These are phyloP conservation scores for Peromyscus nudipes DNA, from an alignment of 2,797 vertebrate species.

Conservation along the genomic window DNA sequence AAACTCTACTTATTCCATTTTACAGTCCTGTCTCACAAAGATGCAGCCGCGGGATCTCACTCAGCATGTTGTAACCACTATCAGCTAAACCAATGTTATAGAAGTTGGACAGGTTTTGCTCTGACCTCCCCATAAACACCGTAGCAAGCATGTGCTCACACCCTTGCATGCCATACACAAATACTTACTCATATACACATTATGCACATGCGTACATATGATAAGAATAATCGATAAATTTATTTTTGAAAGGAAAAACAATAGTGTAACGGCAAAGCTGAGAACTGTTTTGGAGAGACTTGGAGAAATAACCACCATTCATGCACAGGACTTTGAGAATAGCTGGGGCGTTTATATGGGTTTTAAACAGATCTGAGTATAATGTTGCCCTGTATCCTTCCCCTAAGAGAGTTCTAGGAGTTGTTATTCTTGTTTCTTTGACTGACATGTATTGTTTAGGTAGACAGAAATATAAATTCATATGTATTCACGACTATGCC, in stretches of 20 bases:
- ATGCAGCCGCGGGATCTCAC: neutral
- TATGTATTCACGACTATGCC: neutral
- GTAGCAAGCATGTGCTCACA: neutral
- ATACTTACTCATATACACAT: neutral
- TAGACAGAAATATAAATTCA: neutral
- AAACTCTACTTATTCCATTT: neutral
- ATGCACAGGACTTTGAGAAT: neutral
- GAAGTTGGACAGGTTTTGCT: neutral
- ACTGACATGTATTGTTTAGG: neutral
- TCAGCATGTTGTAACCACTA: neutral
- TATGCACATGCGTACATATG: neutral
- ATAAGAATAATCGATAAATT: neutral
- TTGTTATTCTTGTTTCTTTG: slow-evolving; percentile 35
- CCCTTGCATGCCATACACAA: neutral
- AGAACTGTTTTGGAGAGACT: neutral
- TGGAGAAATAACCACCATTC: neutral
- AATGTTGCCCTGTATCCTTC: neutral
- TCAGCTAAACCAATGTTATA: neutral
- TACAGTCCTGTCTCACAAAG: neutral
- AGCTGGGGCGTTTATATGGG: no score
- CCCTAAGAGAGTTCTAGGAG: neutral
- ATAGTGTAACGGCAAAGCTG: neutral
- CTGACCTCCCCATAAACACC: neutral
- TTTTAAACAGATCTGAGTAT: neutral
- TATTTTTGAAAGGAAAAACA: neutral